phyloP scores from a whole-genome alignment of 1,140 invertebrate genomes.

The Penaeus japonicus region DNA sequence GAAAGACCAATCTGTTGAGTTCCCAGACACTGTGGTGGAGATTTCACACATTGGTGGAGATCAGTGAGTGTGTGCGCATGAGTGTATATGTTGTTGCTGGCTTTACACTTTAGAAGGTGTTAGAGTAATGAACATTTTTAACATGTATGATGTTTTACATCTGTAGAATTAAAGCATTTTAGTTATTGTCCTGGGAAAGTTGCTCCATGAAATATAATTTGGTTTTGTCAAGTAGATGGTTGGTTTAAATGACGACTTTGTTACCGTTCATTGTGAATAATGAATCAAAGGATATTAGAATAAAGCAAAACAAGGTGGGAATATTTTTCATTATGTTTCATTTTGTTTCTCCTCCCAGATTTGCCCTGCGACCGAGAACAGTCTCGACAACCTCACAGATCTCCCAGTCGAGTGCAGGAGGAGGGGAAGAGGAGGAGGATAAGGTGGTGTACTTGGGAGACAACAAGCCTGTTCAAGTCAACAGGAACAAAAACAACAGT shows the following conservation, averaged over 20 bases:
- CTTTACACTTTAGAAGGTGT: background rate
- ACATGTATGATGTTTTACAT: too few species aligned
- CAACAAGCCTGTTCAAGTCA: constrained; percentile 38
- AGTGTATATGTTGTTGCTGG: background rate
- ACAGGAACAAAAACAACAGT: constrained; percentile 11
- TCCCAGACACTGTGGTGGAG: constrained; percentile 69
- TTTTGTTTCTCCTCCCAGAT: constrained; percentile 23
- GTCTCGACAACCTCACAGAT: constrained; percentile 59
- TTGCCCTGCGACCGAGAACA: constrained; percentile 63
- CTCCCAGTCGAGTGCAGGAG: constrained; percentile 58
- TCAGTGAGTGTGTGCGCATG: constrained; percentile 65
- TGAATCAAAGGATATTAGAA: background rate
- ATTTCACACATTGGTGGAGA: constrained; percentile 65
- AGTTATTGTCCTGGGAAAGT: too few species aligned
- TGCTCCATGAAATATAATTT: too few species aligned
- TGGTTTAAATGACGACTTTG: too few species aligned
- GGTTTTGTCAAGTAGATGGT: too few species aligned
- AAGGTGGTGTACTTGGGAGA: constrained; percentile 55
- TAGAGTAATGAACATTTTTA: too few species aligned
- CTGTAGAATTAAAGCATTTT: too few species aligned
- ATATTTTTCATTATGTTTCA: background rate
- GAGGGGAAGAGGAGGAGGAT: constrained; percentile 59
- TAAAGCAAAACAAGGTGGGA: background rate
- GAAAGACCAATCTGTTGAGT: constrained; percentile 58
- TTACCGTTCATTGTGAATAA: too few species aligned